phyloP scores from a whole-genome alignment of 2,797 vertebrate species.

The Anas capensis region DNA sequence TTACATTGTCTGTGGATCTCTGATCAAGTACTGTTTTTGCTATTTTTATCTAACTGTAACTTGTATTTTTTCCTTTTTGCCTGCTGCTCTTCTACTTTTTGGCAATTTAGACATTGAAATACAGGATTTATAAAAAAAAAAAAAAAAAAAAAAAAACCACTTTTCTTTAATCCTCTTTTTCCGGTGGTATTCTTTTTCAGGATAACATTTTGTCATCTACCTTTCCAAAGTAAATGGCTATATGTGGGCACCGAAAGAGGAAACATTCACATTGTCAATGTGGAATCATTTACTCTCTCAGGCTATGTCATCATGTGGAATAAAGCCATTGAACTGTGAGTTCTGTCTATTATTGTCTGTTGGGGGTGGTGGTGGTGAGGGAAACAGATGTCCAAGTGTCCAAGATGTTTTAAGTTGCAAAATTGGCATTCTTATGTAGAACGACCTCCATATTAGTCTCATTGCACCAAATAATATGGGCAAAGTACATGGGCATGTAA shows the following conservation, averaged over 20 bases:
- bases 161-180: constrained; percentile 26
- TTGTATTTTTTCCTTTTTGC: background rate
- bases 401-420: background rate
- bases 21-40: background rate
- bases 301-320: constrained; percentile 99
- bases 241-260: constrained; percentile 97
- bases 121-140: background rate
- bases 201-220: constrained; percentile 95
- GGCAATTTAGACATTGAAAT: background rate
- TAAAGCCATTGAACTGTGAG: constrained; percentile 99
- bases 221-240: constrained; percentile 99
- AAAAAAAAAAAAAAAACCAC: background rate
- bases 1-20: background rate
- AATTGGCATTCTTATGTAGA: background rate
- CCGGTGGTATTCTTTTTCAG: constrained; percentile 77
- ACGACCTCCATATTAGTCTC: background rate
- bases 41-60: background rate
- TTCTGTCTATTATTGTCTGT: constrained; percentile 40
- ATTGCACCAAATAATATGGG: background rate
- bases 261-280: constrained; percentile 98
- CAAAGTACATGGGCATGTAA: background rate
- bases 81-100: background rate
- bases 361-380: background rate
- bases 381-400: background rate
- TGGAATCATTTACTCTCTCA: constrained; percentile 99